Conservation (phyloP, 2,797 vertebrate genomes). For the Gambelia wislizenii region DNA sequence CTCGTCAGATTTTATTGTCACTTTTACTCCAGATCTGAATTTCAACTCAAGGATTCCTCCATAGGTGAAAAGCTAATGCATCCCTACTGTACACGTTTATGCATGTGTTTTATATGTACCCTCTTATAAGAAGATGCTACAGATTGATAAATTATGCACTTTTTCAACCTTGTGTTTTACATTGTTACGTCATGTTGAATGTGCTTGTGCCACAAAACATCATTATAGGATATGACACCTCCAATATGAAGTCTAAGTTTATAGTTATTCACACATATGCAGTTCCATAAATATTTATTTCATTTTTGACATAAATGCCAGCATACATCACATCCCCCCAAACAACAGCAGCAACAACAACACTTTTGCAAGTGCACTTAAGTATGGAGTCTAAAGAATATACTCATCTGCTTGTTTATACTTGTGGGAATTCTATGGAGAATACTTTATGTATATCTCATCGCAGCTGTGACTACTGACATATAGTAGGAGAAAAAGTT, state of each 20-base stretch:
- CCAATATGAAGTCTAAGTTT: conserved; percentile 30
- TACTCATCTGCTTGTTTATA: conserved; percentile 2
- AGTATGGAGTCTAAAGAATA: neutral
- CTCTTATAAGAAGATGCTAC: conserved; percentile 4
- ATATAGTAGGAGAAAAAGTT: neutral
- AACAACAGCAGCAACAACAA: neutral
- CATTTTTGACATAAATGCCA: conserved; percentile 5
- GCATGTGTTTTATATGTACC: conserved; percentile 19
- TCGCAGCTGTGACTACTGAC: neutral
- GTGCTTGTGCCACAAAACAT: accelerated
- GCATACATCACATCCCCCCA: neutral
- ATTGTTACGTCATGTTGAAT: neutral
- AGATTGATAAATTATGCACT: conserved; percentile 36
- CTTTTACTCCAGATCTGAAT: conserved; percentile 19
- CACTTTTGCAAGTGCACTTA: neutral
- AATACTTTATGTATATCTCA: neutral
- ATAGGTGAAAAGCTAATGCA: conserved; percentile 19
- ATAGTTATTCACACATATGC: neutral
- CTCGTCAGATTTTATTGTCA: conserved; percentile 6
- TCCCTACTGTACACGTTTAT: conserved; percentile 5
- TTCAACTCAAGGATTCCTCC: conserved; percentile 1
- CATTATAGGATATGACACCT: neutral
- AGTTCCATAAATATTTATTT: conserved; percentile 3
- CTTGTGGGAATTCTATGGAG: neutral
- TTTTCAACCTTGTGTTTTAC: conserved; percentile 19